These are phyloP conservation scores for Erythrocebus patas DNA, from an alignment of 2,113 vertebrate genomes.

Conservation along the genomic window DNA sequence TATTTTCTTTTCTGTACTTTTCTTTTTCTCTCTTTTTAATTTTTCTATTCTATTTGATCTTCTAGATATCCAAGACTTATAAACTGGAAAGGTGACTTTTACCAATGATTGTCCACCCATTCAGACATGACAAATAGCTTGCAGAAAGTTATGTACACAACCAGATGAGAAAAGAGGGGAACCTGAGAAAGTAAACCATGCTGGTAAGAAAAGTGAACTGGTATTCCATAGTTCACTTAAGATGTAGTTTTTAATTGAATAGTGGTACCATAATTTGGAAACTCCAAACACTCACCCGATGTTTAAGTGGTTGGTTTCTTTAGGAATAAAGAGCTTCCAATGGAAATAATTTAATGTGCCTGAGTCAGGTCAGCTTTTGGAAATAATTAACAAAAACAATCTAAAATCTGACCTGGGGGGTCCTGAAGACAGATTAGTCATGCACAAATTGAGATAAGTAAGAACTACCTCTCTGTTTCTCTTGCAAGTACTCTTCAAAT, in stretches of 20 bases:
- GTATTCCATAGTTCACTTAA: neutral
- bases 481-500: neutral
- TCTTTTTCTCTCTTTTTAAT: neutral
- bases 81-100: neutral
- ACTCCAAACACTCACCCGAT: neutral
- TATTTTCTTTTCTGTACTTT: neutral
- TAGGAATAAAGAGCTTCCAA: neutral
- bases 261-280: neutral
- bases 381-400: constrained; percentile 36
- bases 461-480: neutral
- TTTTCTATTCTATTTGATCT: neutral
- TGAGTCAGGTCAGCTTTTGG: neutral
- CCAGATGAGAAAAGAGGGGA: neutral
- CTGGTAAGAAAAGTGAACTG: neutral
- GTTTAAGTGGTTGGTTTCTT: constrained; percentile 7
- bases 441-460: neutral
- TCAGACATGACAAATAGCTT: neutral
- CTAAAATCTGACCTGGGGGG: neutral
- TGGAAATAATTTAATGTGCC: neutral
- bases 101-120: neutral
- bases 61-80: neutral
- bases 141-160: neutral
- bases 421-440: neutral
- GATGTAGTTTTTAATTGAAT: neutral
- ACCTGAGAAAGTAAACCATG: neutral